Conservation (phyloP, 2,888 invertebrate species). For the Leptogaster cylindrica region DNA sequence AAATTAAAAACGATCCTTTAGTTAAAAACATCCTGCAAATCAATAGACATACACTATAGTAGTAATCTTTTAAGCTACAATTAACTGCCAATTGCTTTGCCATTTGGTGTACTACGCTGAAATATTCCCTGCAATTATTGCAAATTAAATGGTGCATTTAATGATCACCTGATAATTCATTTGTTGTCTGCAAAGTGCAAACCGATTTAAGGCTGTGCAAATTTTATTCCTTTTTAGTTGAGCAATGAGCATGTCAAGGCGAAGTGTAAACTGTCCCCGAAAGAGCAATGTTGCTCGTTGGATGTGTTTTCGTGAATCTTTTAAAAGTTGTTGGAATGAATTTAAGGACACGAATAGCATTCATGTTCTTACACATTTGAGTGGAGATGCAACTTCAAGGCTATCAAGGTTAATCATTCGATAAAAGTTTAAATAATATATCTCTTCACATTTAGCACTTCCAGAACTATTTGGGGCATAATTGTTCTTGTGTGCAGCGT, state of each 20-base stretch:
- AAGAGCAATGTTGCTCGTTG: slow-evolving; percentile 19
- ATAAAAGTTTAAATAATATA: not conserved
- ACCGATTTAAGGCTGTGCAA: not conserved
- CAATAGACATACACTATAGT: no score
- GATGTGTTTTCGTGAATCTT: slow-evolving; percentile 37
- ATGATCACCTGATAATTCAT: no score
- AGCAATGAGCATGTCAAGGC: slow-evolving; percentile 12
- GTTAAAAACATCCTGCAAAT: no score
- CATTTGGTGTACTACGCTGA: no score
- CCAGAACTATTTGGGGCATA: slow-evolving; percentile 12
- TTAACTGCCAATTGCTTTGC: no score
- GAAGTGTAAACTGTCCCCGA: not conserved
- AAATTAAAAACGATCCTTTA: no score
- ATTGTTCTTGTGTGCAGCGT: not conserved
- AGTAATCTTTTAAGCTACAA: no score
- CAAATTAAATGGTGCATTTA: no score
- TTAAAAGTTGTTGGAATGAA: not conserved
- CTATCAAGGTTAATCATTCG: slow-evolving; percentile 1
- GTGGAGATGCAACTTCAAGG: not conserved
- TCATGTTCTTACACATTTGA: slow-evolving; percentile 14
- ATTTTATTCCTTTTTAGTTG: not conserved
- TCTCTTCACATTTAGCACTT: slow-evolving; percentile 3
- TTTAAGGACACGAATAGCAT: slow-evolving; percentile 7
- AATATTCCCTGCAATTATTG: no score
- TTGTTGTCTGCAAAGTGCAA: no score